These are phyloP conservation scores for Notospermus geniculatus DNA, from an alignment of 1,140 invertebrate genomes.

Conservation along the genomic window DNA sequence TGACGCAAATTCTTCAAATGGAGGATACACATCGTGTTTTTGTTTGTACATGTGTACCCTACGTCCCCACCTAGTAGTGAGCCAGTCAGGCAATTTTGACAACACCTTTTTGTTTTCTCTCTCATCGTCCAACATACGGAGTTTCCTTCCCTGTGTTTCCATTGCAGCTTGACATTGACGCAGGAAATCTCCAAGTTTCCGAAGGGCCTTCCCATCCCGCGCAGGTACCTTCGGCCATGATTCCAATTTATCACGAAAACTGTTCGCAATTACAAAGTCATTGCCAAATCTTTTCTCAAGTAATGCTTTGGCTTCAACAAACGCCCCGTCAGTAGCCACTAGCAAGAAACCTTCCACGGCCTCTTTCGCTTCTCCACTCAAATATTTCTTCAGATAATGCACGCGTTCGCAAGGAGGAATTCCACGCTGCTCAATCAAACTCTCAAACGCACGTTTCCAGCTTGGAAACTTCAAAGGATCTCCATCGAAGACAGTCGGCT, in stretches of 20 bases:
- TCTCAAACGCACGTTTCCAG: conserved; percentile 67
- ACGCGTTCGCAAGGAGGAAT: conserved; percentile 67
- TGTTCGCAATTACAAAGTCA: conserved; percentile 19
- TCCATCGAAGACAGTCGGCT: conserved; percentile 23
- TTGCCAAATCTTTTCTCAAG: conserved; percentile 23
- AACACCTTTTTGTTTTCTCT: conserved; percentile 28
- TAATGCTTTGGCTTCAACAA: conserved; percentile 19
- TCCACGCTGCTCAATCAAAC: conserved; percentile 80
- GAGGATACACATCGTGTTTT: conserved; percentile 12
- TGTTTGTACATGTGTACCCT: conserved; percentile 15
- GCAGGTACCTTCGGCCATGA: conserved; percentile 23
- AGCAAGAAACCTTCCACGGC: conserved; percentile 21
- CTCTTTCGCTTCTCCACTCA: conserved; percentile 16
- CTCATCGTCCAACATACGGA: conserved; percentile 25
- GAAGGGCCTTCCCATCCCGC: conserved; percentile 18
- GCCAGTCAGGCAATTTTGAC: conserved; percentile 28
- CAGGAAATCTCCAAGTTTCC: conserved; percentile 25
- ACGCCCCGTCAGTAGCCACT: conserved; percentile 16
- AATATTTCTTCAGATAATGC: conserved; percentile 42
- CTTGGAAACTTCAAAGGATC: conserved; percentile 25
- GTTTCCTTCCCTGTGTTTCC: neutral
- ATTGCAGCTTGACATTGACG: conserved; percentile 25
- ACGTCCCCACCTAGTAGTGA: conserved; percentile 21
- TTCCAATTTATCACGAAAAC: conserved; percentile 24
- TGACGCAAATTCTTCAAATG: conserved; percentile 21